These are phyloP conservation scores for Acromyrmex charruanus DNA, from an alignment of 1,140 invertebrate species.

Conservation along the genomic window DNA sequence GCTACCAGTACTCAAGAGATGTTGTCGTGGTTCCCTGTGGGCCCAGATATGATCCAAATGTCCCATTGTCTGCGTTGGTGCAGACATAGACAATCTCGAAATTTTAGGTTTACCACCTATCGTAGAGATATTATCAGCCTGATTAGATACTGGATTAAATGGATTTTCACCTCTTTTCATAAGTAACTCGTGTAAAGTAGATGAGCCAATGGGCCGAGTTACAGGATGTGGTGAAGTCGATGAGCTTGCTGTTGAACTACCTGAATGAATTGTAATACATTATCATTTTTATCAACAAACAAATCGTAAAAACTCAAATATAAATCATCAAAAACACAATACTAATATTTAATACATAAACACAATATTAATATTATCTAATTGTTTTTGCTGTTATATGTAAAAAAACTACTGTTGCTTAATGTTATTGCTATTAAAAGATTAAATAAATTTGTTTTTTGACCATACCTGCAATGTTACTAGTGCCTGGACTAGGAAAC, in stretches of 20 bases:
- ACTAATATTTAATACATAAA: neutral
- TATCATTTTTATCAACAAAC: neutral
- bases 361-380: neutral
- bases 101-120: conserved; percentile 84
- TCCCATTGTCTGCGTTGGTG: conserved; percentile 92
- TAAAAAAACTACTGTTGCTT: neutral
- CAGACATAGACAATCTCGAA: conserved; percentile 93
- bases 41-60: conserved; percentile 93
- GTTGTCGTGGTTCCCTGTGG: conserved; percentile 93
- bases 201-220: conserved; percentile 77
- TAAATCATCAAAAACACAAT: neutral
- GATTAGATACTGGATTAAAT: conserved; percentile 82
- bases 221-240: conserved; percentile 83
- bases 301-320: neutral
- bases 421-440: conserved; percentile 3
- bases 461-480: conserved; percentile 82
- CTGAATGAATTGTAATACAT: conserved; percentile 66
- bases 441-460: conserved; percentile 12
- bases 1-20: conserved; percentile 94
- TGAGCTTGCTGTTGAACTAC: conserved; percentile 85
- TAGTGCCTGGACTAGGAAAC: conserved; percentile 83
- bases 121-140: conserved; percentile 82
- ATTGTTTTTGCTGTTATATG: neutral
- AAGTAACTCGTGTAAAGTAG: conserved; percentile 90
- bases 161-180: conserved; percentile 87